Base-by-base conservation (phyloP, 1,140 invertebrate species). In the Drosophila simulans region DNA sequence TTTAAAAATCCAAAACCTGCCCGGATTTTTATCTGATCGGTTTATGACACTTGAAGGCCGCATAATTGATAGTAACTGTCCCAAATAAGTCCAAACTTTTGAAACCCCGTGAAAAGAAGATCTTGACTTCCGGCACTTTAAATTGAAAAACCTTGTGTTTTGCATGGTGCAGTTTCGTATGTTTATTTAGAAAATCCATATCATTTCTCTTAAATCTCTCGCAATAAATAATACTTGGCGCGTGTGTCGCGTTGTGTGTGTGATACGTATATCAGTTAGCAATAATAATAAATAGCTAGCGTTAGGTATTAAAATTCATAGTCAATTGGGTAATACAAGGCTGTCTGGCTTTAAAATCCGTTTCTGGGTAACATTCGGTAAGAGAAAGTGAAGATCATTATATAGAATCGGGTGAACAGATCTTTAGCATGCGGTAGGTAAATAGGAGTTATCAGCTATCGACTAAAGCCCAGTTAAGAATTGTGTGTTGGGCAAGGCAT, bases 181-280 rank as follows among this genome's bases (percentile, higher is more conserved):
- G 43, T 58, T 57, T 77, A 70, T 78, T 83, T 78, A 74, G 62
- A 63, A 65, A 64, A 45, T 63, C 31, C 46, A 77, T 74, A 69
- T 80, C 58, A 45, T 54, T 84, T 51, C 45, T 69, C 17, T 27
- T 59, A 70, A 70, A 34, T 78, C 48, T 66, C 70, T 79, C 70
- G 62, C 66, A 71, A 86, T 88, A 86, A 86, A 86, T 86, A 86
- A 86, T 86, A 86, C 82, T 86, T 86, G 79, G 62, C 69, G 82
- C 81, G 75, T 81, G 42, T 59, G 54, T 59, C 34, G 54, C 60
- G 48, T 73, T 81, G 49, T 66, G 59, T 64, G 54, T 55, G 35
- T 66, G 51, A 80, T 76, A 57, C 52, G 63, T 54, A 70, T 68
- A 75, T 83, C 70, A 53, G 55, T 76, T 80, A 75, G 62, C 15